phyloP scores from a whole-genome alignment of 2,113 vertebrate species.

The Hemichromis elongatus region DNA sequence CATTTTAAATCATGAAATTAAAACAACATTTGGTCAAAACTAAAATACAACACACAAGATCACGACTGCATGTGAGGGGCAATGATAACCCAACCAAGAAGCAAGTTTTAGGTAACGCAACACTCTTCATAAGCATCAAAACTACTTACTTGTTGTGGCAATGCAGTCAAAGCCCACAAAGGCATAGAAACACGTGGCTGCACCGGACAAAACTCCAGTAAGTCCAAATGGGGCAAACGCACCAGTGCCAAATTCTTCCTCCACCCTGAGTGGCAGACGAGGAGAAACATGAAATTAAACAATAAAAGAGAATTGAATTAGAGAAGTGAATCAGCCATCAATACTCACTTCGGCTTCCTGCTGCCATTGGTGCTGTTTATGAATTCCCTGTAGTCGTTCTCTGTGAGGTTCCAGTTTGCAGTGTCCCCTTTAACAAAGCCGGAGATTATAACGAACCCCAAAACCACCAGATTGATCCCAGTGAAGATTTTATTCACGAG shows the following conservation, averaged over 20 bases:
- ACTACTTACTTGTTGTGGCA: conserved; percentile 88
- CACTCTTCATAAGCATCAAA: not conserved
- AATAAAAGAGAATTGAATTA: not conserved
- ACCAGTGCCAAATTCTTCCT: conserved; percentile 74
- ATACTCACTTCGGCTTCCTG: not conserved
- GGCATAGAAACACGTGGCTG: conserved; percentile 96
- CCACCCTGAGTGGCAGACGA: conserved; percentile 7
- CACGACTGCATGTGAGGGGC: not conserved
- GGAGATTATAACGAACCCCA: conserved; percentile 86
- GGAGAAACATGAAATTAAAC: not conserved
- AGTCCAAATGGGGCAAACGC: conserved; percentile 90
- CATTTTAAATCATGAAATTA: too few relatives aligned
- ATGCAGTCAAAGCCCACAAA: conserved; percentile 98
- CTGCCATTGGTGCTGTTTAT: conserved; percentile 43
- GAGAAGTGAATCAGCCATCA: not conserved
- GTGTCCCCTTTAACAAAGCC: conserved; percentile 86
- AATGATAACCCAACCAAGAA: not conserved
- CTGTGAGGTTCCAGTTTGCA: conserved; percentile 83
- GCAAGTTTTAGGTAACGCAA: not conserved
- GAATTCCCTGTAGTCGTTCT: conserved; percentile 57
- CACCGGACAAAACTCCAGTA: conserved; percentile 80
- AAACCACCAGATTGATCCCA: conserved; percentile 85
- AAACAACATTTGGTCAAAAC: too few relatives aligned
- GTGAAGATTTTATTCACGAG: conserved; percentile 96
- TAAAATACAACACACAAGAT: not conserved